Evolutionary conservation across 2,113 vertebrate genomes (phyloP), one percentile per base, ranked within the genome.

Genomic region (Colinus virginianus): DNA sequence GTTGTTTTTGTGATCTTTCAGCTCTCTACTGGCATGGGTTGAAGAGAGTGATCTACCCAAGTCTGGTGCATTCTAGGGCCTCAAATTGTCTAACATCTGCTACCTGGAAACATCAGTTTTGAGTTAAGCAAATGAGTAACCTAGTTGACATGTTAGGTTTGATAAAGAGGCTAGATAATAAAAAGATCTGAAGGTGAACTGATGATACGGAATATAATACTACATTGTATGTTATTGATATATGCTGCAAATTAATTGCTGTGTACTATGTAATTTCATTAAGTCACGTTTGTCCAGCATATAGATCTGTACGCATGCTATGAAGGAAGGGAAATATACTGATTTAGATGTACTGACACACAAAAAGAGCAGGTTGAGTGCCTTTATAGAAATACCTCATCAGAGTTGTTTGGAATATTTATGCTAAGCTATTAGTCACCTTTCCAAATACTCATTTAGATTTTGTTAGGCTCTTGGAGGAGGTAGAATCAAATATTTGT

Each of bases 401-500:
- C 93, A 70, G 30, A 38, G 53, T 90, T 69, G 56, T 11, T 85
- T 92, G 84, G 88, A 95, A 93, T 95, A 93, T 85, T 92, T 82
- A 87, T 68, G 66, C 66, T 6, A 36, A 84, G 53, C 51, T 64
- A 77, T 89, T 90, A 84, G 87, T 91, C 89, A 84, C 43, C 90
- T 83, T 67, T 77, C 84, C 90, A 94, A 93, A 90, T 84, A 91
- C 53, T 95, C 87, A 86, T 95, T 94, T 92, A 38, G 67, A 91
- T 90, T 92, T 93, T 91, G 70, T 71, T 76, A 67, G 58, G 53
- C 58, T 92, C 72, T 84, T 81, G 49, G 88, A 94, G 70, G 79
- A 96, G 90, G 51, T 84, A 70, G 49, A 90, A 81, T 92, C 84
- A 95, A 87, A 84, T 90, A 93, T 90, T 94, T 94, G 92, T 80